These are phyloP conservation scores for Bombus superbus DNA, from an alignment of 1,140 invertebrate genomes.

Conservation along the genomic window DNA sequence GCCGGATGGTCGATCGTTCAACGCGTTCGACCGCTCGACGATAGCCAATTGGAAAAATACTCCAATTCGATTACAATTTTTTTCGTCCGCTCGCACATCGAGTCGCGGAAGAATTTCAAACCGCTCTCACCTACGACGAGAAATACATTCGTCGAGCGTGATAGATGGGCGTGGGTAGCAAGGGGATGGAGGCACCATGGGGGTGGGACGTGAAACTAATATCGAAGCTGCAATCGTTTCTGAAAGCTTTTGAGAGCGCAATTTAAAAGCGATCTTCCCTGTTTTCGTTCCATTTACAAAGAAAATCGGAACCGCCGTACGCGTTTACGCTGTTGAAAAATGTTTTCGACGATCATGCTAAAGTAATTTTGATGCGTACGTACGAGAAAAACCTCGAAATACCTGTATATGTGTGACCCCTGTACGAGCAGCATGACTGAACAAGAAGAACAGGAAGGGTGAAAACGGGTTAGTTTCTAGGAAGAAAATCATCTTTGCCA, in stretches of 20 bases:
- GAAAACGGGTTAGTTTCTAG: not conserved
- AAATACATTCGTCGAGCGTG: slow-evolving; percentile 45
- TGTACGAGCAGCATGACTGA: not conserved
- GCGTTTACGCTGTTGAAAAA: slow-evolving; percentile 23
- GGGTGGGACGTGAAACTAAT: slow-evolving; percentile 51
- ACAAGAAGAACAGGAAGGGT: not conserved
- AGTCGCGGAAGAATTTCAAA: slow-evolving; percentile 65
- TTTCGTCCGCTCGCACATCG: slow-evolving; percentile 60
- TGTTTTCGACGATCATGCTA: not conserved
- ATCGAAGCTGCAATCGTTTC: slow-evolving; percentile 63
- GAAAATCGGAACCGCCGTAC: slow-evolving; percentile 46
- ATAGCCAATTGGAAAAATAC: slow-evolving; percentile 74
- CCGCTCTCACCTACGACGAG: slow-evolving; percentile 39
- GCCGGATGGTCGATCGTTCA: slow-evolving; percentile 57
- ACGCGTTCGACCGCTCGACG: slow-evolving; percentile 62
- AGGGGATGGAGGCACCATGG: not conserved
- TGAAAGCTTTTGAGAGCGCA: slow-evolving; percentile 65
- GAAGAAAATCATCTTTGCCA: slow-evolving; percentile 46
- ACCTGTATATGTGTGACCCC: no score
- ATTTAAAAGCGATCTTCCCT: slow-evolving; percentile 68
- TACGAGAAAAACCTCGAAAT: not conserved
- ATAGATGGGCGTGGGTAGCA: slow-evolving; percentile 19
- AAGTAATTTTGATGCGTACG: not conserved
- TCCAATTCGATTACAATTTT: slow-evolving; percentile 74
- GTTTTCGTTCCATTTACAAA: slow-evolving; percentile 62